phyloP scores from a whole-genome alignment of 2,888 invertebrate species.

The Oconnorella tubifera region DNA sequence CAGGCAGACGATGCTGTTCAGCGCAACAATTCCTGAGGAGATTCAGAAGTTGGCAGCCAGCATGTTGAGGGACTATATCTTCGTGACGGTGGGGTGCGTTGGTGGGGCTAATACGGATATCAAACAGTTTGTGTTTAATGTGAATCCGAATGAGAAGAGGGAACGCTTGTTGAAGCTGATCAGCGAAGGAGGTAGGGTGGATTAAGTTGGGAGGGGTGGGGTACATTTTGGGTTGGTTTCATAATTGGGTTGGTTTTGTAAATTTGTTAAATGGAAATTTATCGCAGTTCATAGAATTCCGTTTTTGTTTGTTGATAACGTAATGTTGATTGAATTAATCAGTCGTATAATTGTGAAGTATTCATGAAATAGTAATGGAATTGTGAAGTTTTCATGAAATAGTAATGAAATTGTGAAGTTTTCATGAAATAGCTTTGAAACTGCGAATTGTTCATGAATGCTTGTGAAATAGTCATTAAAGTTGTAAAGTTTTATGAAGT shows the following conservation, averaged over 20 bases:
- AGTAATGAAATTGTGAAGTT: too few relatives aligned
- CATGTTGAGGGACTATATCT: conserved; percentile 72
- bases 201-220: too few relatives aligned
- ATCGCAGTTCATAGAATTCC: too few relatives aligned
- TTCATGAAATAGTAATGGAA: too few relatives aligned
- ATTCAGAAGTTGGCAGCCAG: conserved; percentile 75
- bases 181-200: conserved; percentile 51
- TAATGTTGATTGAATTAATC: too few relatives aligned
- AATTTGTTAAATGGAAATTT: background rate
- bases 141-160: conserved; percentile 69
- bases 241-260: background rate
- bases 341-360: too few relatives aligned
- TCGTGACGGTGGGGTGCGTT: conserved; percentile 83
- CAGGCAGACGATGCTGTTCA: conserved; percentile 69
- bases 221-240: conserved; percentile 39
- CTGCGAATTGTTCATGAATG: too few relatives aligned
- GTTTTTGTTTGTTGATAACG: too few relatives aligned
- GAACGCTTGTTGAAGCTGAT: conserved; percentile 70
- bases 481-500: too few relatives aligned
- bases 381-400: too few relatives aligned
- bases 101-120: conserved; percentile 92
- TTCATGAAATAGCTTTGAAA: too few relatives aligned
- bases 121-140: conserved; percentile 65
- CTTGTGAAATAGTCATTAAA: too few relatives aligned
- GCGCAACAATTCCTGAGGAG: conserved; percentile 71